Conservation (phyloP, 2,888 invertebrate genomes). For the Diaphora mendica region DNA sequence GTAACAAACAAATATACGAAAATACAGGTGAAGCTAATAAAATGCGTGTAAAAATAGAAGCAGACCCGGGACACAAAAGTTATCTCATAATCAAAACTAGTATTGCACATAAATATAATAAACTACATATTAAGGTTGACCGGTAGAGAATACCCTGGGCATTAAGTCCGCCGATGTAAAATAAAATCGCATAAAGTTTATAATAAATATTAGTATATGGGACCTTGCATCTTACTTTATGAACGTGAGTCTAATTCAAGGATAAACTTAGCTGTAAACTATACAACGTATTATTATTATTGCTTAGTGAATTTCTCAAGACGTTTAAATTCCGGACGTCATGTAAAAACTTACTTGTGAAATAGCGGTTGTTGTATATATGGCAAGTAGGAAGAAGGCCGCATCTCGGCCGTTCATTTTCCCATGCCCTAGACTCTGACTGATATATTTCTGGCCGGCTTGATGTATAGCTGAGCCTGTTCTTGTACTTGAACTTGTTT, state of each 20-base stretch:
- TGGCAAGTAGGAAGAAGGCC: constrained; percentile 75
- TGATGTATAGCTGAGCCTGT: constrained; percentile 68
- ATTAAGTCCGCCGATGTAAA: too few relatives aligned
- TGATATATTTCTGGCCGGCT: constrained; percentile 74
- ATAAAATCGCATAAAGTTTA: too few relatives aligned
- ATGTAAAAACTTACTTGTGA: constrained; percentile 52
- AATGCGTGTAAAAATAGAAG: neutral
- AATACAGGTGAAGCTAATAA: too few relatives aligned
- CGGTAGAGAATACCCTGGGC: too few relatives aligned
- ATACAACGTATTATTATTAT: constrained; percentile 25
- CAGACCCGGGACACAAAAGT: neutral
- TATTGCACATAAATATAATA: neutral
- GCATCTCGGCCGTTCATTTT: constrained; percentile 68
- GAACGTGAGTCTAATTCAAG: constrained; percentile 10
- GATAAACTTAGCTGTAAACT: constrained; percentile 19
- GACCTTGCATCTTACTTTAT: neutral
- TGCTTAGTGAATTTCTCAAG: constrained; percentile 40
- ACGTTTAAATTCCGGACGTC: constrained; percentile 42
- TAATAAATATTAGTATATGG: too few relatives aligned
- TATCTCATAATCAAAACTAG: neutral
- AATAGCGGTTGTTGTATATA: constrained; percentile 72
- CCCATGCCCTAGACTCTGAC: constrained; percentile 75
- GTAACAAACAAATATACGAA: too few relatives aligned
- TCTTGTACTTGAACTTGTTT: constrained; percentile 77
- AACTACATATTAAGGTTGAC: neutral